Conservation (phyloP, 2,888 invertebrate genomes). For the Chymomyza fuscimana region DNA sequence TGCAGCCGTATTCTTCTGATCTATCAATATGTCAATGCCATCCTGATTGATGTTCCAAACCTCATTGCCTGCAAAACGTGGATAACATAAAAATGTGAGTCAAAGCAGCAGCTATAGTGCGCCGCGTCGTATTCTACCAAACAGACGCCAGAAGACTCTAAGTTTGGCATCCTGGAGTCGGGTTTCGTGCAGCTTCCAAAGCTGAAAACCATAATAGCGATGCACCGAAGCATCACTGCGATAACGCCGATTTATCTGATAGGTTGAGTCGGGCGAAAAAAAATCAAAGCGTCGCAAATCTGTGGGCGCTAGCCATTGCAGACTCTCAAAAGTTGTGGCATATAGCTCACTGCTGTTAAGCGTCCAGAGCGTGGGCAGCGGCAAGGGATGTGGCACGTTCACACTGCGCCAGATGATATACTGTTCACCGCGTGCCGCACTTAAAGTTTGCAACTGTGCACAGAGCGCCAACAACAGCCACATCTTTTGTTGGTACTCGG, state of each 20-base stretch:
- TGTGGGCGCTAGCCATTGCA: slow-evolving; percentile 67
- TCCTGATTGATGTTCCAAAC: slow-evolving; percentile 79
- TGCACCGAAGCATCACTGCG: slow-evolving; percentile 59
- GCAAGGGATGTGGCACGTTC: slow-evolving; percentile 18
- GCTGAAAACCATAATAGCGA: slow-evolving; percentile 83
- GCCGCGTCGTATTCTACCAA: slow-evolving; percentile 51
- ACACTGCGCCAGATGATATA: slow-evolving; percentile 57
- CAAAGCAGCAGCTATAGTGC: not conserved
- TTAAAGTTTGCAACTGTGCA: not conserved
- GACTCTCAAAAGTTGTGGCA: slow-evolving; percentile 62
- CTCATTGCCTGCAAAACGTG: slow-evolving; percentile 66
- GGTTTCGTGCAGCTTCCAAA: slow-evolving; percentile 84
- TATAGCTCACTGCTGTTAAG: slow-evolving; percentile 61
- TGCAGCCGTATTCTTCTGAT: slow-evolving; percentile 81
- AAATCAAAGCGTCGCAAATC: slow-evolving; percentile 68
- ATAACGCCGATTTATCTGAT: slow-evolving; percentile 72
- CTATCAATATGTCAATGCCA: slow-evolving; percentile 85
- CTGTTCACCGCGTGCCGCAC: slow-evolving; percentile 2
- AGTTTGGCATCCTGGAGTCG: slow-evolving; percentile 50
- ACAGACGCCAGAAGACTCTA: slow-evolving; percentile 54
- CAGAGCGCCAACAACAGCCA: not conserved
- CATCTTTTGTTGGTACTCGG: not conserved
- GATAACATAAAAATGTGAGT: not conserved
- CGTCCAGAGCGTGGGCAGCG: slow-evolving; percentile 49
- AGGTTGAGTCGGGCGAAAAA: slow-evolving; percentile 67